Evolutionary conservation across 2,888 invertebrate species (phyloP), one percentile per base, ranked within the genome.

Genomic region (Heteropelma amictum): DNA sequence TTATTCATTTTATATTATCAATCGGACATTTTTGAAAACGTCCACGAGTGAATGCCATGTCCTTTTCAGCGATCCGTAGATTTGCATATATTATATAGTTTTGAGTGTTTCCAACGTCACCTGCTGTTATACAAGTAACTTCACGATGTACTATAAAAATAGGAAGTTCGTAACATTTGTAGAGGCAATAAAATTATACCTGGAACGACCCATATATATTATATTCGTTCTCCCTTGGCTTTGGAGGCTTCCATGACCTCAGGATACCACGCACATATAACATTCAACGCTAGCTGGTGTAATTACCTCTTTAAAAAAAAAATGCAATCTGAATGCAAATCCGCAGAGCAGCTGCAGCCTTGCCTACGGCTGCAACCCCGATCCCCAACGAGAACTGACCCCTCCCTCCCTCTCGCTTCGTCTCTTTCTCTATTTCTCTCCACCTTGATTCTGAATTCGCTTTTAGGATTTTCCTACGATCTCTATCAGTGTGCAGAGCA

Each of bases 251-350:
- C 35, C 63, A 21, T 17, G 40, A 68, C 47, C 35, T 26, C 47
- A 30, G 30, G 17, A 26, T 47, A 1, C 8, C 4, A 40, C 12
- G 4, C 8, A 12, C 26, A 54, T 53, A 61, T 14, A 60, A 28
- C 26, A 56, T 51, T 64, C 30, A 38, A 33, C 21, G 30, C 65
- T 74, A 47, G 75, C 77, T 54, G 65, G 67, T 80, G 81, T 85
- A 86, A 86, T 87, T 86, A 84, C 84, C 84, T 81, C 81, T 81
- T 83, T 65, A 79, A 82, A 80, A 54, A n/a, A 85, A 84, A 85
- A 85, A 84, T 80, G 85, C 84, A 87, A 87, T 87, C 84, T 87
- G 85, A 87, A 87, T 87, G 87, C 87, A 87, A 87, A 87, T 87
- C 85, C 84, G 81, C 76, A 81, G 40, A 68, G 83, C 86, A 85